Evolutionary conservation across 2,113 vertebrate genomes (phyloP), one percentile per base, ranked within the genome.

Genomic region (Apeltes quadracus): DNA sequence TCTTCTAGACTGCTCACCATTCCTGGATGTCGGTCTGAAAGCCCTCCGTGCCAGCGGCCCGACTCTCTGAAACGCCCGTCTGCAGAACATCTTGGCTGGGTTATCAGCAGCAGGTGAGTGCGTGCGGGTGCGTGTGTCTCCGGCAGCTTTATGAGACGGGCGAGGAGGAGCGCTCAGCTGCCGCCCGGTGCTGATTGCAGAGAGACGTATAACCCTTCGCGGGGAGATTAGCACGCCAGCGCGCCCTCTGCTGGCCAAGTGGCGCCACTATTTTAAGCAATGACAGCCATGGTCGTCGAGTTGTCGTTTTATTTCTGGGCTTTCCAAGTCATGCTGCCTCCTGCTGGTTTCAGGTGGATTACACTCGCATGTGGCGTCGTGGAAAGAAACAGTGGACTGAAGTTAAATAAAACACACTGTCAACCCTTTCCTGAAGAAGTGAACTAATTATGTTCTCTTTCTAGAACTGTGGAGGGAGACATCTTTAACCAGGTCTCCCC

Each of bases 21-120:
- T 87, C 38, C 34, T 79, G 71, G 53, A 41, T 1, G 67, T 27
- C 0, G 87, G 84, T 5, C 72, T 43, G 46, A 91, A 58, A 8
- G 89, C 82, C 39, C 84, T 86, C 79, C 88, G 79, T 6, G 94
- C 88, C 61, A 95, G 91, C 48, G 94, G 92, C 39, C 87, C 92
- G 66, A 97, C 75, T 39, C 90, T 92, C 89, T 91, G 95, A 87
- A 89, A 95, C 50, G 93, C 93, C 23, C 90, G 89, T 82, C 95
- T 92, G 88, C 93, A 94, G 72, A 96, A 91, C 69, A 94, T 94
- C 90, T 93, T 94, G 0, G 44, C 64, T 65, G 38, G 48, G 61
- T 43, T 20, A 15, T 63, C 1, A 1, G 51, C 25, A 0, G 44
- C 71, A 75, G 67, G 20, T 32, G 3, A 57, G 29, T 1, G 22